Percentiles rank a stretch among this genome's conserved stretches.
Conservation (phyloP, 2,888 invertebrate genomes). For the Unio pictorum region DNA sequence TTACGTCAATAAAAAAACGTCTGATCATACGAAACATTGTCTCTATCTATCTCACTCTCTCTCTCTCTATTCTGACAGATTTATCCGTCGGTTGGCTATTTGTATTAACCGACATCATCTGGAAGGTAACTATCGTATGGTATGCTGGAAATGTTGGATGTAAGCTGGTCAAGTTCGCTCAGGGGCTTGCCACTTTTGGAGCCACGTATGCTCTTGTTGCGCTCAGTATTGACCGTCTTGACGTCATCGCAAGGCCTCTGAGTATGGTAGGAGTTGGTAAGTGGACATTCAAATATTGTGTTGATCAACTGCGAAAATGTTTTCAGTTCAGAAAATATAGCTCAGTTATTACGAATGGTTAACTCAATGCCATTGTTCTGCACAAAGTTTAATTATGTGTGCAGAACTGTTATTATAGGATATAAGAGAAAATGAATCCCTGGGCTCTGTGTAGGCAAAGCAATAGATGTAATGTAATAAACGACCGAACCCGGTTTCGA, state of each 20-base stretch:
- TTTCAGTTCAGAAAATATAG: too few relatives aligned
- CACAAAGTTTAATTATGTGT: too few relatives aligned
- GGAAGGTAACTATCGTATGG: constrained; percentile 65
- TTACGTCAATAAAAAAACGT: too few relatives aligned
- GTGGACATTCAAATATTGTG: constrained; percentile 4
- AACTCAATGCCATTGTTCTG: too few relatives aligned
- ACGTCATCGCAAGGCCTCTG: constrained; percentile 66
- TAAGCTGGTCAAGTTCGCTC: constrained; percentile 59
- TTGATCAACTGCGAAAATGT: too few relatives aligned
- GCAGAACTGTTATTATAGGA: too few relatives aligned
- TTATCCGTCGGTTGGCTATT: constrained; percentile 60
- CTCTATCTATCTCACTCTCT: not conserved
- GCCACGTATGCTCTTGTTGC: constrained; percentile 68
- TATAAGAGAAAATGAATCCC: too few relatives aligned
- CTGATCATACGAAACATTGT: too few relatives aligned
- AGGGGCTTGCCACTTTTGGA: constrained; percentile 62
- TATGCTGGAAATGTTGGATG: constrained; percentile 63
- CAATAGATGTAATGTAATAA: too few relatives aligned
- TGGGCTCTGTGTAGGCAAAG: too few relatives aligned
- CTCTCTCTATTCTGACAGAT: constrained; percentile 46
- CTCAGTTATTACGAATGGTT: too few relatives aligned
- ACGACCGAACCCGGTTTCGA: too few relatives aligned
- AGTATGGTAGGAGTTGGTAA: constrained; percentile 54
- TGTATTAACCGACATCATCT: constrained; percentile 64
- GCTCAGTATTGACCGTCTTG: constrained; percentile 66